A percentile compares a stretch with the other conserved stretches of the same genome.
Conservation (phyloP, 2,888 invertebrate genomes). For the Eupithecia exiguata region DNA sequence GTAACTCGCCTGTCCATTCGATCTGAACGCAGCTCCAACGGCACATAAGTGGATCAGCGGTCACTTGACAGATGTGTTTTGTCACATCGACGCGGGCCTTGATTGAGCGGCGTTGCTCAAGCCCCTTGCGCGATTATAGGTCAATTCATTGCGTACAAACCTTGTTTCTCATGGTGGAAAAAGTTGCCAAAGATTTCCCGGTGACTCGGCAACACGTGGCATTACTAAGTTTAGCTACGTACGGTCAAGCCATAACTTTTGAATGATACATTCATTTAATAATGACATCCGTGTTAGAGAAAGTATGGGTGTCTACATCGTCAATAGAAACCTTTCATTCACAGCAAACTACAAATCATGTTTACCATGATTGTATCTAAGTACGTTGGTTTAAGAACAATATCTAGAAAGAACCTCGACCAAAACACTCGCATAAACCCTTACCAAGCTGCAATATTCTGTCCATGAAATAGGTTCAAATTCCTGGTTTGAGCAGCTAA, state of each 20-base stretch:
- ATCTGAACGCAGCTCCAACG: constrained; percentile 51
- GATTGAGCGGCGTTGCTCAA: constrained; percentile 56
- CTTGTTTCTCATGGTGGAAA: constrained; percentile 27
- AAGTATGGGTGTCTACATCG: constrained; percentile 11
- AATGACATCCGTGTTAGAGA: constrained; percentile 23
- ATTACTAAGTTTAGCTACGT: not conserved
- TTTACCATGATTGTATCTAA: not conserved
- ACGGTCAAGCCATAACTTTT: constrained; percentile 18
- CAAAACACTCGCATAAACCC: not conserved
- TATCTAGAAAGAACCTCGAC: not conserved
- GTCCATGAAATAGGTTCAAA: not conserved
- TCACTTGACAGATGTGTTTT: constrained; percentile 72
- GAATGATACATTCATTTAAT: constrained; percentile 28
- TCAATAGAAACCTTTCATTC: constrained; percentile 5
- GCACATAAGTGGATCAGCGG: constrained; percentile 63
- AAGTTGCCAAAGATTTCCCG: constrained; percentile 17
- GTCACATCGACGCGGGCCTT: constrained; percentile 59
- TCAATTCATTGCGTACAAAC: constrained; percentile 51
- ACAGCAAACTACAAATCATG: not conserved
- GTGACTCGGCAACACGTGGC: not conserved
- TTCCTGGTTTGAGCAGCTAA: not conserved
- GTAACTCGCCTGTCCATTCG: constrained; percentile 4
- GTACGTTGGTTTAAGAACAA: not conserved
- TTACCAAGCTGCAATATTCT: not conserved
- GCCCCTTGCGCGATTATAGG: constrained; percentile 51